Conservation (phyloP, 2,888 invertebrate species). For the Dryobota labecula region DNA sequence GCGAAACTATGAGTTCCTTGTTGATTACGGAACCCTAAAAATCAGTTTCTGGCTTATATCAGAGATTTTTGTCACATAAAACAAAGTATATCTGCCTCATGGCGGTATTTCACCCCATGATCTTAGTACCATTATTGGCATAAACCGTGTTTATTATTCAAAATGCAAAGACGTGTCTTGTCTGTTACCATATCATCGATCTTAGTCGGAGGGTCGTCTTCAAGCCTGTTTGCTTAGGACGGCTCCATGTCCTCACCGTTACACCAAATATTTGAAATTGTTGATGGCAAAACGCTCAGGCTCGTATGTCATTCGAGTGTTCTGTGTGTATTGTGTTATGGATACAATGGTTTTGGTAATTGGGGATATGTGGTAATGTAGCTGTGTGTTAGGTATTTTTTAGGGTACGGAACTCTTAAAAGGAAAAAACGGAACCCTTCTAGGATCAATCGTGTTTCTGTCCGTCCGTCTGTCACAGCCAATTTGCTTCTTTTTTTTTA, state of each 20-base stretch:
- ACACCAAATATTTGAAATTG: constrained; percentile 85
- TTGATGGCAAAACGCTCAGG: constrained; percentile 78
- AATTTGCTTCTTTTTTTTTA: no score
- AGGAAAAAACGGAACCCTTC: no score
- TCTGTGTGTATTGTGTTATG: constrained; percentile 57
- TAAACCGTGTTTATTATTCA: constrained; percentile 61
- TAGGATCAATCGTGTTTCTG: no score
- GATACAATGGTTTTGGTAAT: constrained; percentile 46
- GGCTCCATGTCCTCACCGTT: constrained; percentile 69
- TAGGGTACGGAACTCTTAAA: no score
- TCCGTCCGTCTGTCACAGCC: no score
- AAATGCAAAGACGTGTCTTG: constrained; percentile 62
- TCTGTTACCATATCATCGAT: constrained; percentile 65
- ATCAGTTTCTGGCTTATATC: neutral
- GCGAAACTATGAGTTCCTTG: no score
- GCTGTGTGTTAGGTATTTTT: neutral
- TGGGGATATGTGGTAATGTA: constrained; percentile 22
- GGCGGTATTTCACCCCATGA: neutral
- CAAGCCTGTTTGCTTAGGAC: constrained; percentile 76
- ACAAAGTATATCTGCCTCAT: constrained; percentile 6
- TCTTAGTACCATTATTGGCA: constrained; percentile 33
- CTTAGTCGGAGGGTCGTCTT: constrained; percentile 62
- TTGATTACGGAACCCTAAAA: no score
- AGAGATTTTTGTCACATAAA: neutral
- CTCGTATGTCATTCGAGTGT: constrained; percentile 72